These are phyloP conservation scores for Trematomus bernacchii DNA, from an alignment of 2,797 vertebrate species.

Conservation along the genomic window DNA sequence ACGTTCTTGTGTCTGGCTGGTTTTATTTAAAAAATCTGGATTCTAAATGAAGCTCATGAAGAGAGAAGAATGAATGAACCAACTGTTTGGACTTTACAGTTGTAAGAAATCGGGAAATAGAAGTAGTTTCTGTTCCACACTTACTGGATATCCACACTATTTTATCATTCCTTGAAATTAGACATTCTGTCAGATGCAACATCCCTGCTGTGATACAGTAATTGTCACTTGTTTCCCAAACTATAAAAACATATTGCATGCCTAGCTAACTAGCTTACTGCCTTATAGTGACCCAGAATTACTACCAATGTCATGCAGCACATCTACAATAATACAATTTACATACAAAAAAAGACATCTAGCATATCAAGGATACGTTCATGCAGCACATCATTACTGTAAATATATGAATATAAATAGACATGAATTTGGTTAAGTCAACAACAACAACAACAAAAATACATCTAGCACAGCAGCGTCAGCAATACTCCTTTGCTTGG, in stretches of 20 bases:
- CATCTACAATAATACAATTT: background rate
- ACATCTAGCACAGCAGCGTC: too few species aligned
- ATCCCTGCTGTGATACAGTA: constrained; percentile 14
- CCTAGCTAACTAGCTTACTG: background rate
- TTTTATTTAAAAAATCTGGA: constrained; percentile 52
- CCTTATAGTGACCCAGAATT: background rate
- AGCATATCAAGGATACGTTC: too few species aligned
- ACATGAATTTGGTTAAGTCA: too few species aligned
- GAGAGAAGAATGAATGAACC: constrained; percentile 39
- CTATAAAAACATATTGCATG: background rate
- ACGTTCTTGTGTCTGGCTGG: constrained; percentile 22
- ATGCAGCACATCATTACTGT: too few species aligned
- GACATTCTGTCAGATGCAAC: constrained; percentile 41
- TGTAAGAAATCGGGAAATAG: constrained; percentile 29
- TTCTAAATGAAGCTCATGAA: constrained; percentile 32
- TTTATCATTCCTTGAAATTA: constrained; percentile 35
- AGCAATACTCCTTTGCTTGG: too few species aligned
- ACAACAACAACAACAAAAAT: too few species aligned
- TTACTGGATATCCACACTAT: constrained; percentile 24
- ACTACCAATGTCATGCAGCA: background rate
- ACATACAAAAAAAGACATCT: too few species aligned
- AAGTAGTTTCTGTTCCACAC: constrained; percentile 13
- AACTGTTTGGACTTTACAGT: constrained; percentile 33
- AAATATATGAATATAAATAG: too few species aligned
- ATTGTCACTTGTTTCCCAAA: constrained; percentile 34